A percentile compares a stretch with the other conserved stretches of the same genome.
Conservation (phyloP, 2,797 vertebrate species). For the Melanotaenia pygmaea region DNA sequence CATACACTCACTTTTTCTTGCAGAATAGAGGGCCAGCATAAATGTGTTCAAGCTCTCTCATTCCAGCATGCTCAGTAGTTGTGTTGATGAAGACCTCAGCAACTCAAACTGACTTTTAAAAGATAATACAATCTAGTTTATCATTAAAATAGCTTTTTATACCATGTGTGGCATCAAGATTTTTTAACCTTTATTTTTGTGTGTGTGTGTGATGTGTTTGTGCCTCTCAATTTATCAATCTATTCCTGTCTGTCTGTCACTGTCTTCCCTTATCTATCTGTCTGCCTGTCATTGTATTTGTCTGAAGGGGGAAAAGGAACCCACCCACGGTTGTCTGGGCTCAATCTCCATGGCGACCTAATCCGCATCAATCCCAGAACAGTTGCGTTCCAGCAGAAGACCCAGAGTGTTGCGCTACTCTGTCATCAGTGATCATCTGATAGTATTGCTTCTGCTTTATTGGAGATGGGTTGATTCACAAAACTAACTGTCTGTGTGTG, state of each 20-base stretch:
- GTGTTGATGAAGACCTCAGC: slow-evolving; percentile 17
- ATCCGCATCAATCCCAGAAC: slow-evolving; percentile 72
- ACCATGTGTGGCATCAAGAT: slow-evolving; percentile 9
- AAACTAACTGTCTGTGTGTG: slow-evolving; percentile 23
- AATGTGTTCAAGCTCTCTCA: slow-evolving; percentile 9
- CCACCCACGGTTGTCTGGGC: slow-evolving; percentile 70
- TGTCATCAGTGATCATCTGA: slow-evolving; percentile 65
- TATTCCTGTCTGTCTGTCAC: slow-evolving; percentile 37
- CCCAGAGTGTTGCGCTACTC: slow-evolving; percentile 54
- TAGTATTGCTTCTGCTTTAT: slow-evolving; percentile 55
- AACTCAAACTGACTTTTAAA: slow-evolving; percentile 30
- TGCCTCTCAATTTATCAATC: slow-evolving; percentile 31
- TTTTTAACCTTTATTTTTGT: slow-evolving; percentile 8
- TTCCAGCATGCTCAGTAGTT: slow-evolving; percentile 9
- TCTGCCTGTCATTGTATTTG: slow-evolving; percentile 56
- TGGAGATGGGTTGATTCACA: slow-evolving; percentile 47
- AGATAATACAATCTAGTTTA: slow-evolving; percentile 44
- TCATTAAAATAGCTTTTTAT: slow-evolving; percentile 52
- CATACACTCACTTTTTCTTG: neutral
- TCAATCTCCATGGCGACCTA: slow-evolving; percentile 73
- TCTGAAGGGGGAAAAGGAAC: slow-evolving; percentile 49
- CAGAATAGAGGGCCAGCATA: slow-evolving; percentile 13
- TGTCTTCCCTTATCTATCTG: slow-evolving; percentile 51
- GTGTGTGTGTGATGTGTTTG: neutral
- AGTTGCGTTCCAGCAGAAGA: slow-evolving; percentile 61